phyloP scores from a whole-genome alignment of 1,140 invertebrate genomes.

The Homalodisca vitripennis region DNA sequence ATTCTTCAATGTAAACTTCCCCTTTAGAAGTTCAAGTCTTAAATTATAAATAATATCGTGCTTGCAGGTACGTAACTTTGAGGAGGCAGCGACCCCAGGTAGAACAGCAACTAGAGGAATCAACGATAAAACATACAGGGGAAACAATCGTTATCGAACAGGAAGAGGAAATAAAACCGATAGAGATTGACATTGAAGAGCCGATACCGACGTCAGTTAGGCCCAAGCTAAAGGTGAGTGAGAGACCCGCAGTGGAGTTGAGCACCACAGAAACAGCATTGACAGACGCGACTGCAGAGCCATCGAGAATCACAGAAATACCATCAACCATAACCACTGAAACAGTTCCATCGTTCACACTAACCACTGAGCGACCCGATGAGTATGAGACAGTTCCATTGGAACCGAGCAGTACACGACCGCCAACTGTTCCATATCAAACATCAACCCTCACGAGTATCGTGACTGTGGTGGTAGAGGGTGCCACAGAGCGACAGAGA shows the following conservation, averaged over 20 bases:
- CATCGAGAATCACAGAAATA: not conserved
- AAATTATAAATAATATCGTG: not conserved
- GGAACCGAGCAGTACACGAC: conserved; percentile 10
- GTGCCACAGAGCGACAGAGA: conserved; percentile 40
- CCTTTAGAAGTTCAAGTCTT: too few species aligned
- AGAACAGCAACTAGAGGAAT: conserved; percentile 41
- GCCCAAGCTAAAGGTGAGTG: conserved; percentile 42
- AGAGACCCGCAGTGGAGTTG: not conserved
- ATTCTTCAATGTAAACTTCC: too few species aligned
- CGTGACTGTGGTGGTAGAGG: conserved; percentile 42
- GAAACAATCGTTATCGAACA: conserved; percentile 14
- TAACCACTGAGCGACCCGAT: conserved; percentile 7
- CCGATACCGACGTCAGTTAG: conserved; percentile 27
- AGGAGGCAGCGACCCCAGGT: conserved; percentile 41
- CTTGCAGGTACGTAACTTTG: conserved; percentile 44
- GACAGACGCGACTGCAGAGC: not conserved
- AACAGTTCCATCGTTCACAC: conserved; percentile 26
- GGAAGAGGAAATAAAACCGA: conserved; percentile 11
- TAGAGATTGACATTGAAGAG: conserved; percentile 24
- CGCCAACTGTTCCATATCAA: conserved; percentile 31
- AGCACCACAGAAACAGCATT: not conserved
- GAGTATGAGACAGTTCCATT: not conserved
- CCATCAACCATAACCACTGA: conserved; percentile 20
- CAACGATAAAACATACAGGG: conserved; percentile 28
- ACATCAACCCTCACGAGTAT: conserved; percentile 41